Percentiles rank a stretch among this genome's conserved stretches.
Conservation (phyloP, 2,113 vertebrate genomes). For the Cyprinodon tularosa region DNA sequence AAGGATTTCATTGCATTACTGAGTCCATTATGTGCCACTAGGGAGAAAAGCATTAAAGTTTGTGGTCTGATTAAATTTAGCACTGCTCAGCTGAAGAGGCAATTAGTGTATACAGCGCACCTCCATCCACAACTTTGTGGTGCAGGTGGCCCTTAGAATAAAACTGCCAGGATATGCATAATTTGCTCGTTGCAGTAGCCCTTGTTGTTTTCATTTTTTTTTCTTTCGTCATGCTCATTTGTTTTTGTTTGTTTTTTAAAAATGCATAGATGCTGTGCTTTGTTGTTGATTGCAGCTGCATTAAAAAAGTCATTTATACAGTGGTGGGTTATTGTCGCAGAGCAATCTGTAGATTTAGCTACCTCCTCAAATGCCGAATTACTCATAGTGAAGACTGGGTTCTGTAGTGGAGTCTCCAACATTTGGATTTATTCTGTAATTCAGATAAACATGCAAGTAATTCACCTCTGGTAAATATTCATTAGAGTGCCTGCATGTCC, state of each 20-base stretch:
- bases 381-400: conserved; percentile 4
- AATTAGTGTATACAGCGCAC: conserved; percentile 71
- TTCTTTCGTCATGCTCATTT: conserved; percentile 32
- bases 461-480: conserved; percentile 10
- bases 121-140: conserved; percentile 44
- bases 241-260: conserved; percentile 36
- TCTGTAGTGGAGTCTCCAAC: conserved; percentile 13
- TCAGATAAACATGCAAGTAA: conserved; percentile 11
- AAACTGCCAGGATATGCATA: conserved; percentile 62
- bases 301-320: conserved; percentile 57
- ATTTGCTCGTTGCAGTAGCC: conserved; percentile 54
- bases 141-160: conserved; percentile 65
- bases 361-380: conserved; percentile 41
- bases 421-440: conserved; percentile 24
- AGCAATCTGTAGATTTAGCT: conserved; percentile 48
- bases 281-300: conserved; percentile 49
- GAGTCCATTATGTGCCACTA: conserved; percentile 71
- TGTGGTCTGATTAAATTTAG: conserved; percentile 80
- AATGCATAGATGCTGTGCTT: conserved; percentile 29
- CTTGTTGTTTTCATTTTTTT: conserved; percentile 32
- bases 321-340: conserved; percentile 26
- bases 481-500: conserved; percentile 1
- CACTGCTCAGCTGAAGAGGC: conserved; percentile 68
- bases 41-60: conserved; percentile 71
- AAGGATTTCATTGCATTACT: conserved; percentile 78